Evolutionary conservation across 2,888 invertebrate species (phyloP), one percentile per base, ranked within the genome.

Genomic region (Apamea crenata): DNA sequence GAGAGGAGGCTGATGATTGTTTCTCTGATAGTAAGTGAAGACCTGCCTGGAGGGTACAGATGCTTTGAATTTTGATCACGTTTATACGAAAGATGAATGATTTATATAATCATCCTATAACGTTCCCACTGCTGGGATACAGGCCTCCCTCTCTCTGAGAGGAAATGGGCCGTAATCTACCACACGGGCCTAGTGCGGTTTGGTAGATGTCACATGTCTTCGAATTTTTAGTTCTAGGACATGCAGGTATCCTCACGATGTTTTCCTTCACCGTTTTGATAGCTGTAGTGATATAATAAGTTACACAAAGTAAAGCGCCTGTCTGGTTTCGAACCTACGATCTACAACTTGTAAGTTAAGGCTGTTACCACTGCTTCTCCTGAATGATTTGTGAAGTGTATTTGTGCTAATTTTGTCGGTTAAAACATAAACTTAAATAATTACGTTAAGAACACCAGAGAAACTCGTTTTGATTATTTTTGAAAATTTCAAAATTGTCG

Each of bases 1-100:
- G 84, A 72, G 63, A 68, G 65, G 29, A 65, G 32, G 5, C 67
- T 77, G 77, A 84, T 77, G 56, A 85, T 87, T 84, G 74, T 75
- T 80, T 77, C 74, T 44, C 59, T 74, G 61, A 36, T 78, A 40
- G 71, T 40, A 56, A 14, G 63, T 56, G 53, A 77, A 63, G 59
- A 63, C n/a, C 65, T 59, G 59, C 10, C n/a, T 44, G 1, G 40
- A 1, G 75, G 56, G 7, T 21, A 21, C n/a, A 53, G 59, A 53
- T 68, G 67, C 16, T 44, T 76, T 44, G 16, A 61, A 61, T 18
- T 61, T 10, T 7, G 18, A 50, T 14, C 47, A 59, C 21, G 50
- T 40, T 29, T 67, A 10, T 32, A 21, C 1, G n/a, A 63, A 65
- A 36, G 5, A 25, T 36, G 12, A n/a, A n/a, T 50, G 1, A 50